A percentile compares a stretch with the other conserved stretches of the same genome.
These are phyloP conservation scores for Miniopterus natalensis DNA, from an alignment of 2,113 vertebrate genomes.

Conservation along the genomic window DNA sequence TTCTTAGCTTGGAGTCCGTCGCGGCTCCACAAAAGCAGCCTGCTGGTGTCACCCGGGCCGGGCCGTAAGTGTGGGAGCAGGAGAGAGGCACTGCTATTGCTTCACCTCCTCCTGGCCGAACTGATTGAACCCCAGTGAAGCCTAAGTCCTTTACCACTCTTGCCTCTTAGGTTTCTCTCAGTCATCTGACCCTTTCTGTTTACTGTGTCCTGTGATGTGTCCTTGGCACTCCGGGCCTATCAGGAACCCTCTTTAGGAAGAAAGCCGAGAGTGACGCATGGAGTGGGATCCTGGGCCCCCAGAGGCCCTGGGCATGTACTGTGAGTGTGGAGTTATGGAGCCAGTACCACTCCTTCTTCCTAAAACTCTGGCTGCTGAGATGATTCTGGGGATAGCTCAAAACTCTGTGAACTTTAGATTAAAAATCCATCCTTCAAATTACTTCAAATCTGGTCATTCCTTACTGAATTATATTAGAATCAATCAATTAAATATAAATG, in stretches of 20 bases:
- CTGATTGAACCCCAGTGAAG: background rate
- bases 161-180: conserved; percentile 17
- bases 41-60: too few species aligned
- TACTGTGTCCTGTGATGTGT: fast-evolving
- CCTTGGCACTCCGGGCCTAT: background rate
- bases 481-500: conserved; percentile 2
- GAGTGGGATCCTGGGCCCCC: background rate
- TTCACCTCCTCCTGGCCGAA: background rate
- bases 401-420: background rate
- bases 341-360: background rate
- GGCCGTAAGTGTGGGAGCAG: background rate
- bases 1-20: background rate
- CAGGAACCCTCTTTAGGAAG: background rate
- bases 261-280: background rate
- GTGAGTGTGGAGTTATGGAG: background rate
- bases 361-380: background rate
- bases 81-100: background rate
- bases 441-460: background rate
- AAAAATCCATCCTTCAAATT: background rate
- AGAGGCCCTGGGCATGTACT: background rate
- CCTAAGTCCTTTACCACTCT: background rate
- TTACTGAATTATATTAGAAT: background rate
- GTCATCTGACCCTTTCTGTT: background rate
- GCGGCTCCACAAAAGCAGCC: background rate
- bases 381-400: background rate